Evolutionary conservation across 2,113 vertebrate genomes (phyloP).

Genomic region (Leuciscus idus): DNA sequence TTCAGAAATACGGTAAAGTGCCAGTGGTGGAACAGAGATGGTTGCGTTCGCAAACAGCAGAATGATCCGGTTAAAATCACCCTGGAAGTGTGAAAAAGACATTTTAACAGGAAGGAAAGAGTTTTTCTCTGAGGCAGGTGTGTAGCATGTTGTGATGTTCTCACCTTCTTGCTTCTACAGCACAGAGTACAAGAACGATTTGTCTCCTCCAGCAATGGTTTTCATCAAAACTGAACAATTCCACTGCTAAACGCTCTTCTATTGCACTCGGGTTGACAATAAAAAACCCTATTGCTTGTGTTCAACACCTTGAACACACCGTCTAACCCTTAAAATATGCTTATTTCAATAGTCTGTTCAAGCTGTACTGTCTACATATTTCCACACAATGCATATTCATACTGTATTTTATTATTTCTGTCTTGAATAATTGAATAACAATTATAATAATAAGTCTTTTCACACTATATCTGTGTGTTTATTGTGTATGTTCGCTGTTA

Average conservation of each 20-base stretch:
- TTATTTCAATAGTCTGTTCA: neutral
- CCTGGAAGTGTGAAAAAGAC: neutral
- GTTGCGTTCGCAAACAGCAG: neutral
- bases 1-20: neutral
- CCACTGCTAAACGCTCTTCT: neutral
- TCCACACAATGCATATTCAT: neutral
- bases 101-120: neutral
- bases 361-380: neutral
- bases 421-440: neutral
- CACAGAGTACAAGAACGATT: neutral
- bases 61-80: neutral
- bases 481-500: neutral
- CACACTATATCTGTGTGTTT: neutral
- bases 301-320: neutral
- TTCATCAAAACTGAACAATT: conserved; percentile 19
- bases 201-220: neutral
- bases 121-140: neutral
- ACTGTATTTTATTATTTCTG: neutral
- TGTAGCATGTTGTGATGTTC: conserved; percentile 3
- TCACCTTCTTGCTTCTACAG: neutral
- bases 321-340: neutral
- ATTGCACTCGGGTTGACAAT: neutral
- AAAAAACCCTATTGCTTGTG: neutral
- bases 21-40: neutral
- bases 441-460: neutral